Percentiles rank a stretch among this genome's conserved stretches.
These are phyloP conservation scores for Macroglossus sobrinus DNA, from an alignment of 2,113 vertebrate species.

Conservation along the genomic window DNA sequence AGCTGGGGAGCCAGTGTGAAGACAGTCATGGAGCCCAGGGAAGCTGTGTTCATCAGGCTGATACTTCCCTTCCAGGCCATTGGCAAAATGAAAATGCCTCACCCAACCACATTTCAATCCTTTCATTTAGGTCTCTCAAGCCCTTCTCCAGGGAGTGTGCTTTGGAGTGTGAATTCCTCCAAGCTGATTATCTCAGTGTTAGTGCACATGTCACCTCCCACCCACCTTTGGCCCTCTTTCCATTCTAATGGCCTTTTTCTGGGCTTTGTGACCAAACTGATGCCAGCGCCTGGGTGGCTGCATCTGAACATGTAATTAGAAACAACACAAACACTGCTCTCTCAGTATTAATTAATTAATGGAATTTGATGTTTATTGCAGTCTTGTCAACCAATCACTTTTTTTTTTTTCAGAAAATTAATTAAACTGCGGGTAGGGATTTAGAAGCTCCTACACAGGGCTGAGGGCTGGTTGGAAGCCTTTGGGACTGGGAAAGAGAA, in stretches of 20 bases:
- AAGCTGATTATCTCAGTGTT: slow-evolving; percentile 1
- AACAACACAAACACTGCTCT: not conserved
- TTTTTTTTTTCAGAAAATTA: slow-evolving; percentile 66
- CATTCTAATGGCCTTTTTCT: not conserved
- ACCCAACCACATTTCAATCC: not conserved
- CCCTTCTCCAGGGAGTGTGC: not conserved
- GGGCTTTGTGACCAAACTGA: not conserved
- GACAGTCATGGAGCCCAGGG: slow-evolving; percentile 54
- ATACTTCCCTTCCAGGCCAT: slow-evolving; percentile 13
- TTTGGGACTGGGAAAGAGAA: not conserved
- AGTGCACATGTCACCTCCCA: not conserved
- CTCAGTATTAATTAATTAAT: slow-evolving; percentile 72
- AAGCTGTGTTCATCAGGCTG: slow-evolving; percentile 64
- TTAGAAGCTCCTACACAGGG: slow-evolving; percentile 4
- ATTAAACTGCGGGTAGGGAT: slow-evolving; percentile 4
- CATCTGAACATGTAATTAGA: slow-evolving; percentile 40
- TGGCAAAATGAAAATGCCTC: slow-evolving; percentile 58
- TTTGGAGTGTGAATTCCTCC: not conserved
- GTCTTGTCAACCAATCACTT: slow-evolving; percentile 63
- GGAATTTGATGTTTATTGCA: slow-evolving; percentile 64
- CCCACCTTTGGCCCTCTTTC: not conserved
- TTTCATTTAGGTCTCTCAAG: not conserved
- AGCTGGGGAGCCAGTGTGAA: not conserved
- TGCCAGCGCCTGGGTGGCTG: not conserved
- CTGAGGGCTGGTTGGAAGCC: not conserved